Conservation (phyloP, 2,888 invertebrate species). For the Uropetala carovei region DNA sequence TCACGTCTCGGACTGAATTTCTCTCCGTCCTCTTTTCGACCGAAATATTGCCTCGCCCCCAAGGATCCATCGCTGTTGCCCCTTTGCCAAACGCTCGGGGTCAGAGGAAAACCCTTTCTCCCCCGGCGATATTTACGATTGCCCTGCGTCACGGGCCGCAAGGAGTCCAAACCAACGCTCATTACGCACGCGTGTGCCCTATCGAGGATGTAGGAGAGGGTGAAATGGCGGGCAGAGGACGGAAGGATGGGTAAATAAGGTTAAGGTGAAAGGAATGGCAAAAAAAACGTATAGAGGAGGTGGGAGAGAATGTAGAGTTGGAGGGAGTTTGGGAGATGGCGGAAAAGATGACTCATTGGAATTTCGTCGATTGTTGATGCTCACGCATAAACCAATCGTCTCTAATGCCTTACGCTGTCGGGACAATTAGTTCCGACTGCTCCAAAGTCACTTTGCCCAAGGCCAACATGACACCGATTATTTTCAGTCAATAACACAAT, state of each 20-base stretch:
- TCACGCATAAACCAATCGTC: too few species aligned
- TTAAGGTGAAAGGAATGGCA: not conserved
- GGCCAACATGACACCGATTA: too few species aligned
- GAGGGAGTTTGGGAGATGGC: too few species aligned
- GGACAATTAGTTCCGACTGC: too few species aligned
- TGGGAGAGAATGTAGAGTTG: not conserved
- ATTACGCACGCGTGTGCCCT: not conserved
- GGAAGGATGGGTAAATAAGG: not conserved
- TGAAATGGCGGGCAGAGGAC: not conserved
- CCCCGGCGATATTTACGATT: not conserved
- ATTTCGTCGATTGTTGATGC: too few species aligned
- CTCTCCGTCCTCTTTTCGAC: not conserved
- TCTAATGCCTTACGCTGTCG: too few species aligned
- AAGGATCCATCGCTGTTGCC: not conserved
- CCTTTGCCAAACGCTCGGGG: not conserved
- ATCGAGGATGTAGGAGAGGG: not conserved
- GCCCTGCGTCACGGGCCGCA: not conserved
- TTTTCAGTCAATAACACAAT: too few species aligned
- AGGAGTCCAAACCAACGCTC: not conserved
- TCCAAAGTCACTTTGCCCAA: too few species aligned
- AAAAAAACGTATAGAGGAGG: not conserved
- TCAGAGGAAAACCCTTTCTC: not conserved
- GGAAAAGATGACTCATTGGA: too few species aligned
- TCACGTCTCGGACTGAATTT: constrained; percentile 11
- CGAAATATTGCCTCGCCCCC: not conserved